These are phyloP conservation scores for Eristalis pertinax DNA, from an alignment of 2,888 invertebrate species.

Conservation along the genomic window DNA sequence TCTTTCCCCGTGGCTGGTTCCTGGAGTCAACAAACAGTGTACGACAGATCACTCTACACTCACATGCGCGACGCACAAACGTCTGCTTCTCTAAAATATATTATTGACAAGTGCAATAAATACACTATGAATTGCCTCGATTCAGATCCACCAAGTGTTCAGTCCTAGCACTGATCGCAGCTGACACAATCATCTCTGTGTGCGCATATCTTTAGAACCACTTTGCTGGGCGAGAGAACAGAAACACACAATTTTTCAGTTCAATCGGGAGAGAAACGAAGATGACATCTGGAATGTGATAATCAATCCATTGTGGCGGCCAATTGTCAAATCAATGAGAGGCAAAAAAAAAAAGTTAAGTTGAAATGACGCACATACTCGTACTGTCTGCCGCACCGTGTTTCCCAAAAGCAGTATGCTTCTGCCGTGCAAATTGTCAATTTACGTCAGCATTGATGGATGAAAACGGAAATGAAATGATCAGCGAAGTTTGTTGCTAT, in stretches of 20 bases:
- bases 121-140: background rate
- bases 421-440: constrained; percentile 16
- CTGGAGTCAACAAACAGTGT: constrained; percentile 4
- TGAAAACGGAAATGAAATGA: constrained; percentile 34
- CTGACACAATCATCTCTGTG: background rate
- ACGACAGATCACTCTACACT: background rate
- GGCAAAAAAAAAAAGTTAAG: background rate
- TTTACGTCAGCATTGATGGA: background rate
- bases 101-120: constrained; percentile 18
- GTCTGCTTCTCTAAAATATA: background rate
- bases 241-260: constrained; percentile 4
- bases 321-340: constrained; percentile 36
- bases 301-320: constrained; percentile 29
- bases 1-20: background rate
- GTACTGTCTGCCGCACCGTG: constrained; percentile 15
- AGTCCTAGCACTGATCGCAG: background rate
- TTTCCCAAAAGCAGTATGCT: background rate
- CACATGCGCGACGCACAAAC: background rate
- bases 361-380: background rate
- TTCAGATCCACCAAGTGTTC: constrained; percentile 5
- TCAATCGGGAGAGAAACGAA: background rate
- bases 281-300: constrained; percentile 27
- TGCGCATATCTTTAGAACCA: constrained; percentile 25
- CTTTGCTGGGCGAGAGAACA: background rate
- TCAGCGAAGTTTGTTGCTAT: constrained; percentile 21